phyloP scores from a whole-genome alignment of 1,140 invertebrate genomes.

The Heliconius eleuchia region DNA sequence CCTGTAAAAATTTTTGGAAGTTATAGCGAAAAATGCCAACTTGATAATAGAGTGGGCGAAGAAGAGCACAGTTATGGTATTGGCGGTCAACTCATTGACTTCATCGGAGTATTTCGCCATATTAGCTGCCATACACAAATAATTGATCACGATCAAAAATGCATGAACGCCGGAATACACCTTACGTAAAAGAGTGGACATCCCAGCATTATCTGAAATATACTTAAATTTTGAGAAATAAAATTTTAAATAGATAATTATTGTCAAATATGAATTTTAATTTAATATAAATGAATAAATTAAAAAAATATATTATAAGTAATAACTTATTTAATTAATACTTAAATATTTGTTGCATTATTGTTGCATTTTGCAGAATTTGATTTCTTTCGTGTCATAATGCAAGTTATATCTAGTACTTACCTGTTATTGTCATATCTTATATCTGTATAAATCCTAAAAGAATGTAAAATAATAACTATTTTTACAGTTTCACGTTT shows the following conservation, averaged over 20 bases:
- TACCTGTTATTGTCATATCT: no score
- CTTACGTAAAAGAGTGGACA: slow-evolving; percentile 82
- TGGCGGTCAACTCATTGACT: slow-evolving; percentile 90
- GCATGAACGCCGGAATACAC: slow-evolving; percentile 84
- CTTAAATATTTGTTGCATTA: no score
- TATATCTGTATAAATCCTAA: no score
- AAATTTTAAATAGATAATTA: not conserved
- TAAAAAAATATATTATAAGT: no score
- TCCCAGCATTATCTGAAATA: slow-evolving; percentile 77
- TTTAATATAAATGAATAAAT: no score
- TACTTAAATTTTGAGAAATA: not conserved
- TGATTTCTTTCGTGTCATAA: no score
- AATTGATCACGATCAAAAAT: slow-evolving; percentile 85
- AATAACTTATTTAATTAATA: no score
- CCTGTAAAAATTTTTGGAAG: slow-evolving; percentile 89
- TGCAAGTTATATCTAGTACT: no score
- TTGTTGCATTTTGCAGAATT: no score
- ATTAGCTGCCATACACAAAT: slow-evolving; percentile 84
- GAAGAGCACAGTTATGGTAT: slow-evolving; percentile 91
- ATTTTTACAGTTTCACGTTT: no score
- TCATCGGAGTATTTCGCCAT: slow-evolving; percentile 87
- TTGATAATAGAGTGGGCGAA: slow-evolving; percentile 90
- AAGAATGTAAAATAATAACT: no score
- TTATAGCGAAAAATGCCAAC: slow-evolving; percentile 86
- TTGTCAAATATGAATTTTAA: no score